Conservation (phyloP, 2,113 vertebrate genomes). For the Oplegnathus fasciatus region DNA sequence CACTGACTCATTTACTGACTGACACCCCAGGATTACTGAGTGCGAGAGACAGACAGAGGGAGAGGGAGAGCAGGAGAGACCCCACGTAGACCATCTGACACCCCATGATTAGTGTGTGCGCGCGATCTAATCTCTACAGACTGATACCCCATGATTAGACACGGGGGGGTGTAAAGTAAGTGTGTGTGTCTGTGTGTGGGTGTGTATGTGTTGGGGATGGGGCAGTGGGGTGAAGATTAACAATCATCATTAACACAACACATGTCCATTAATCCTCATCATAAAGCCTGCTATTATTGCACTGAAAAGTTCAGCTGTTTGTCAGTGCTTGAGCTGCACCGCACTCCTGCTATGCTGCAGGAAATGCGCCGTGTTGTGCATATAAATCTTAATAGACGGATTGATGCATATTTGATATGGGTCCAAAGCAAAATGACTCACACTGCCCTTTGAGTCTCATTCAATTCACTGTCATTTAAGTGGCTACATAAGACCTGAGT, state of each 20-base stretch:
- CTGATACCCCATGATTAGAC: slow-evolving; percentile 67
- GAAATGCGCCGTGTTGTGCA: neutral
- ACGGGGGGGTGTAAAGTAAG: neutral
- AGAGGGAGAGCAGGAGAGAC: slow-evolving; percentile 14
- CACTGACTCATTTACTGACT: slow-evolving; percentile 6
- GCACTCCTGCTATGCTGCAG: neutral
- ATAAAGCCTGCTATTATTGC: slow-evolving; percentile 60
- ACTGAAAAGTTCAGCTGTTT: slow-evolving; percentile 50
- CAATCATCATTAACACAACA: slow-evolving; percentile 71
- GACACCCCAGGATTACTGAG: slow-evolving; percentile 55
- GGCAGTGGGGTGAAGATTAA: slow-evolving; percentile 61
- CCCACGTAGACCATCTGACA: slow-evolving; percentile 57
- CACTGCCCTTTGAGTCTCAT: slow-evolving; percentile 4
- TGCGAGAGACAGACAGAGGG: neutral
- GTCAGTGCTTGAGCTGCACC: slow-evolving; percentile 15
- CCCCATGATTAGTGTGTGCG: slow-evolving; percentile 52
- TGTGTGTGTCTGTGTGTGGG: slow-evolving; percentile 25
- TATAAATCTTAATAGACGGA: slow-evolving; percentile 34
- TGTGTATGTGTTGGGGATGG: slow-evolving; percentile 32
- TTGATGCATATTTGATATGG: slow-evolving; percentile 27
- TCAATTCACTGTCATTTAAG: slow-evolving; percentile 25
- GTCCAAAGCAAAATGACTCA: slow-evolving; percentile 41
- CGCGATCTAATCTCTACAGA: slow-evolving; percentile 52
- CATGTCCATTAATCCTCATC: slow-evolving; percentile 72
- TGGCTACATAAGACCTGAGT: slow-evolving; percentile 4